Evolutionary conservation across 2,888 invertebrate species (phyloP), one percentile per base, ranked within the genome.

Genomic region (Hirtodrosophila duncani): DNA sequence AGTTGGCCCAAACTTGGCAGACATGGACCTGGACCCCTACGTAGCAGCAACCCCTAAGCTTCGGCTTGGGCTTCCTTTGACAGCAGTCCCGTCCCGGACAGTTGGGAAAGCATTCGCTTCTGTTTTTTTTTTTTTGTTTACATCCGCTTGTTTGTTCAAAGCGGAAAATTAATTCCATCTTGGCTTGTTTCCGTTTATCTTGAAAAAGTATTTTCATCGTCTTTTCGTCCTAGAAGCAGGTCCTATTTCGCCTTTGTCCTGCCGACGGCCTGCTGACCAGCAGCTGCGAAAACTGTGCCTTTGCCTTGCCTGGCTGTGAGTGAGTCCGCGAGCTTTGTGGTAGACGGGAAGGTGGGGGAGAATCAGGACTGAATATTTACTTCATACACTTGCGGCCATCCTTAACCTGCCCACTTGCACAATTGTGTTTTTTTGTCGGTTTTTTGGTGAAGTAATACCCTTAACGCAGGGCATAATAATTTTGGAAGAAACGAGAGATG

Each of bases 161-260:
- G 84, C 84, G 84, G 85, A 85, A 85, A 85, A 85, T 85, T 85
- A 85, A 85, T 85, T 85, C 85, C 83, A 83, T 85, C 85, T 85
- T 85, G 83, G 84, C 84, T 85, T 84, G 83, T 84, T 84, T 85
- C 78, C 81, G 83, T 81, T 82, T 82, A 81, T 82, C 80, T 83
- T 79, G 72, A 78, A 79, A 71, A 80, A 81, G 79, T 68, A 75
- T 66, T 67, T n/a, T 68, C 53, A 51, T 64, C 59, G 52, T 56
- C 61, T 67, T 60, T 56, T 46, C 51, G 50, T 24, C 6, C 37
- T 23, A n/a, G n/a, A n/a, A n/a, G n/a, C n/a, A n/a, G n/a, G n/a
- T n/a, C n/a, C n/a, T n/a, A n/a, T n/a, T n/a, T n/a, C n/a, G n/a
- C n/a, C 60, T 55, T 62, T 52, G 49, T 33, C 27, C 46, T 27